Evolutionary conservation across 1,140 invertebrate genomes (phyloP), one percentile per base, ranked within the genome.

Genomic region (Drosophila athabasca): DNA sequence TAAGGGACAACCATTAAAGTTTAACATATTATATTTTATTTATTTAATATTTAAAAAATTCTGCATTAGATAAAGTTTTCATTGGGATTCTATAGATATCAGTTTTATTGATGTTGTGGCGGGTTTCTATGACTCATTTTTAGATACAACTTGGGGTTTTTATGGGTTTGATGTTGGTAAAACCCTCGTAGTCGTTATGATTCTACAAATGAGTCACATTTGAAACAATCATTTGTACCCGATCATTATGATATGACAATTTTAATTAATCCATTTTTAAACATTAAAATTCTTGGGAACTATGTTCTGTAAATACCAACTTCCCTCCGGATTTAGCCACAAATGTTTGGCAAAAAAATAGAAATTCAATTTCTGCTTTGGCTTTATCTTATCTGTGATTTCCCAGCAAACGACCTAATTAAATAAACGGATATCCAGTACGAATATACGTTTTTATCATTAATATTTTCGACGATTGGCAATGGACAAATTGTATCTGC

Each of bases 401-500:
- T 41, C 22, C 41, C 19, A 8, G 51, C 24, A 29, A 64, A 48
- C 41, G 48, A 65, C 41, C 31, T 51, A 65, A 44, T 57, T 64
- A 46, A 72, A 39, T 45, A 39, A 39, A 39, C 35, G 35, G 35
- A 39, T 39, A 39, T 39, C 11, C 11, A 13, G 11, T 39, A 39
- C 35, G 35, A 39, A 13, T 39, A 13, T 39, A 3, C 35, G 35
- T 39, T 13, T 49, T 50, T 66, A 65, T 66, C 62, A 13, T 66
- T 19, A 66, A 50, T 64, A 41, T 39, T 24, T 54, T 70, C 55
- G 55, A 62, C 68, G 48, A 45, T 19, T 82, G 74, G 68, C 60
- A 60, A 77, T 67, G 76, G 74, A 87, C 74, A 85, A 85, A 87
- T 85, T 85, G 79, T 78, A 72, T 74, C 77, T 69, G 81, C 60